Evolutionary conservation across 2,797 vertebrate species (phyloP).

Genomic region (Xyrichtys novacula): DNA sequence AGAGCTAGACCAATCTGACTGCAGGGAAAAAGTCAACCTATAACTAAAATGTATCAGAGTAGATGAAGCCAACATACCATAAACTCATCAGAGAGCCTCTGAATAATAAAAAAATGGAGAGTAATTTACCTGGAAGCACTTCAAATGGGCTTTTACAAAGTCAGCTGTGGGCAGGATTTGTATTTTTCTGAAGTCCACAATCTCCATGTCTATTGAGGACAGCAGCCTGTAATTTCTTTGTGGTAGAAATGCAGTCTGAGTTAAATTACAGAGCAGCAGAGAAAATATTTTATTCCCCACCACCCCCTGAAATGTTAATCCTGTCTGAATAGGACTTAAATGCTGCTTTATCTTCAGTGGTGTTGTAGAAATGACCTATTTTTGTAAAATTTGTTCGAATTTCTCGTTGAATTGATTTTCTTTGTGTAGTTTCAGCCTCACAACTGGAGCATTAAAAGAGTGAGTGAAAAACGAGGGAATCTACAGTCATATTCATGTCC

Average conservation of each 20-base stretch:
- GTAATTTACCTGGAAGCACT: not conserved
- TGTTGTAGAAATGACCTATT: not conserved
- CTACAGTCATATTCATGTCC: too few relatives aligned
- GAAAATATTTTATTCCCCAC: slow-evolving; percentile 3
- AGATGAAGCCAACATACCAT: too few relatives aligned
- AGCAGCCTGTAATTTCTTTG: slow-evolving; percentile 11
- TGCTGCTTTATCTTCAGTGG: not conserved
- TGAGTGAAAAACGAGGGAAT: not conserved
- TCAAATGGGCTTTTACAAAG: not conserved
- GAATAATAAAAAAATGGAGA: not conserved
- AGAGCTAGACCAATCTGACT: not conserved
- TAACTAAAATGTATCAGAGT: not conserved
- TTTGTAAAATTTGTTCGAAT: not conserved
- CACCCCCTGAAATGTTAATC: not conserved
- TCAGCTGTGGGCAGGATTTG: not conserved
- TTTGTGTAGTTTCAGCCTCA: not conserved
- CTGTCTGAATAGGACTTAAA: not conserved
- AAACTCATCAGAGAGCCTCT: not conserved
- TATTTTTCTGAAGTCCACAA: not conserved
- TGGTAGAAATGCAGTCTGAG: not conserved
- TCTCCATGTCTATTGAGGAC: not conserved
- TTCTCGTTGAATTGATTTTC: not conserved
- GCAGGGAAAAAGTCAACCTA: too few relatives aligned
- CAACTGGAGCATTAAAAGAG: too few relatives aligned
- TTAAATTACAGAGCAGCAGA: not conserved